phyloP scores from a whole-genome alignment of 2,113 vertebrate genomes.

The Corythaixoides concolor region DNA sequence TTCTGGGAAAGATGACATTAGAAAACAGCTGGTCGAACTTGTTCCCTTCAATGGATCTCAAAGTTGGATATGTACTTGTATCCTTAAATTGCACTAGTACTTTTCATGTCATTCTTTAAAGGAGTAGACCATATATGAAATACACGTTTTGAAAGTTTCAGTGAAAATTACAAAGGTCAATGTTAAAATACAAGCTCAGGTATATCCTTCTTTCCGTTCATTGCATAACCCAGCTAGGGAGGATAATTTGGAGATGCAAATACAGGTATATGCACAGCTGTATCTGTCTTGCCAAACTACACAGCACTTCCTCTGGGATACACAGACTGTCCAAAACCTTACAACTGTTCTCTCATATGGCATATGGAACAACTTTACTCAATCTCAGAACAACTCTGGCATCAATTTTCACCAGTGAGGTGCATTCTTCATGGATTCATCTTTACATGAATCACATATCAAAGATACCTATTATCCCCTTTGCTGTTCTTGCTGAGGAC shows the following conservation, averaged over 20 bases:
- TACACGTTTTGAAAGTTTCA: neutral
- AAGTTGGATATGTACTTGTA: neutral
- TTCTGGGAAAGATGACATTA: rapidly evolving
- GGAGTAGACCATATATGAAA: neutral
- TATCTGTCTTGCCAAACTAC: neutral
- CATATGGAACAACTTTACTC: neutral
- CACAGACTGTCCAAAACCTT: neutral
- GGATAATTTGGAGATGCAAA: neutral
- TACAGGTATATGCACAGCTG: neutral
- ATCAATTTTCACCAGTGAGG: neutral
- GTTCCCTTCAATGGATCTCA: neutral
- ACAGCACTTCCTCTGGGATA: neutral
- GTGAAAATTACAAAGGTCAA: neutral
- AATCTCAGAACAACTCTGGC: neutral
- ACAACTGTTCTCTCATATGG: neutral
- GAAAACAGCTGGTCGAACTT: neutral
- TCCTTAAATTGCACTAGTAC: neutral
- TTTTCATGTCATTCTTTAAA: neutral
- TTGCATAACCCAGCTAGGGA: neutral
- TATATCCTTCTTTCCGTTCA: neutral
- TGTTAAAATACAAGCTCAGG: neutral
- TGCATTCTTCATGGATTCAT: neutral
- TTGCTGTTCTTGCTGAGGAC: neutral
- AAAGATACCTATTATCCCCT: neutral
- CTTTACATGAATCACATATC: neutral